Percentiles rank a stretch among this genome's conserved stretches.
phyloP scores from a whole-genome alignment of 2,797 vertebrate genomes.

The Nyctibius grandis region DNA sequence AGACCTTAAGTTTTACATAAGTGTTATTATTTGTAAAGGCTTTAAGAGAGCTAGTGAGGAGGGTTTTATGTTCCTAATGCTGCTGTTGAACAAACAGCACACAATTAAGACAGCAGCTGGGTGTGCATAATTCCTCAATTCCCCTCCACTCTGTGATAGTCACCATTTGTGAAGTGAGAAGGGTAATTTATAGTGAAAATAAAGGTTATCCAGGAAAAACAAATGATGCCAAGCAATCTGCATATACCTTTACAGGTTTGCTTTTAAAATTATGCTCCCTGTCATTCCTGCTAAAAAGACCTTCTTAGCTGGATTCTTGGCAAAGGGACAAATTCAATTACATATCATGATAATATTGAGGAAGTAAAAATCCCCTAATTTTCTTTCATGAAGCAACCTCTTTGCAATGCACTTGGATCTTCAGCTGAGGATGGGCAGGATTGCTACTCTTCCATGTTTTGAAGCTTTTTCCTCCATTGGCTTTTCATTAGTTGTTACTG shows the following conservation, averaged over 20 bases:
- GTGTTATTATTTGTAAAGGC: conserved; percentile 50
- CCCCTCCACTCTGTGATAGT: not conserved
- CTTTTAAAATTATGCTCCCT: not conserved
- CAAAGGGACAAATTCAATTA: not conserved
- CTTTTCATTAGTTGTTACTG: not conserved
- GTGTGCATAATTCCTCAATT: conserved; percentile 27
- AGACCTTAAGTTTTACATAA: conserved; percentile 57
- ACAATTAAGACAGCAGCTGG: conserved; percentile 61
- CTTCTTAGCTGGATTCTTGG: not conserved
- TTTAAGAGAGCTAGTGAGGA: conserved; percentile 46
- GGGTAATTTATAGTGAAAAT: conserved; percentile 45
- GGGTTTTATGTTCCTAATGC: conserved; percentile 48
- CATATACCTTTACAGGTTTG: not conserved
- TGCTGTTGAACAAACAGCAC: conserved; percentile 56
- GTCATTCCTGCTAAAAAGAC: not conserved
- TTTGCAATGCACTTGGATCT: not conserved
- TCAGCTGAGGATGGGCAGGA: not conserved
- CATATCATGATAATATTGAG: not conserved
- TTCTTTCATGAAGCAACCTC: not conserved
- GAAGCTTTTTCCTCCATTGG: not conserved
- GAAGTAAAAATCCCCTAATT: not conserved
- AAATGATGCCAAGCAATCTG: not conserved
- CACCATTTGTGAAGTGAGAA: conserved; percentile 31
- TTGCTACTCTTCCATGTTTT: not conserved
- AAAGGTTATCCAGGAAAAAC: conserved; percentile 10